A percentile compares a stretch with the other conserved stretches of the same genome.
Evolutionary conservation across 2,113 vertebrate genomes (phyloP).

Genomic region (Notechis scutatus): DNA sequence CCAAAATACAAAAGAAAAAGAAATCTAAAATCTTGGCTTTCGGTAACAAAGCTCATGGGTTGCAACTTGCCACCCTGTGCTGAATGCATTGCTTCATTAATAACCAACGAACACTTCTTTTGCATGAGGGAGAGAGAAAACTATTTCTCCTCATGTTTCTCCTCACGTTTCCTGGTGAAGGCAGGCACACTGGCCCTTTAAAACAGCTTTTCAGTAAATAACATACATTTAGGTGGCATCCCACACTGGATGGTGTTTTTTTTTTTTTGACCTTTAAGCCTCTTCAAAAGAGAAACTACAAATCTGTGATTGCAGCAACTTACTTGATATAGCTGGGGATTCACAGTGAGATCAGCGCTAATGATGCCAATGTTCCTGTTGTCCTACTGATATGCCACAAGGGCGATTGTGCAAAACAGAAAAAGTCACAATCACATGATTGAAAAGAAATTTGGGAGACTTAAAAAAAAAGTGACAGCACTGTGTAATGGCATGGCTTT

Average conservation of each 20-base stretch:
- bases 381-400: background rate
- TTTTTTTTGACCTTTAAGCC: background rate
- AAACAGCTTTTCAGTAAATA: background rate
- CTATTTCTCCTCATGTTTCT: background rate
- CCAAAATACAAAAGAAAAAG: background rate
- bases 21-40: background rate
- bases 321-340: background rate
- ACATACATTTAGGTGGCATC: background rate
- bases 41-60: background rate
- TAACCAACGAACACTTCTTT: too few relatives aligned
- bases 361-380: background rate
- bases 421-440: background rate
- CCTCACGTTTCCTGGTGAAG: background rate
- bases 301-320: background rate
- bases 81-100: background rate
- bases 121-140: background rate
- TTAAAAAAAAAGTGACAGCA: background rate
- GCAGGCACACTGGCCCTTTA: background rate
- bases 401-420: background rate
- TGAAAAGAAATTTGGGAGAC: background rate
- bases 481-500: background rate
- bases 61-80: background rate
- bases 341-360: constrained; percentile 9
- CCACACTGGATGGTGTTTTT: background rate
- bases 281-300: background rate